Evolutionary conservation across 2,113 vertebrate genomes (phyloP).

Genomic region (Crypturellus undulatus): DNA sequence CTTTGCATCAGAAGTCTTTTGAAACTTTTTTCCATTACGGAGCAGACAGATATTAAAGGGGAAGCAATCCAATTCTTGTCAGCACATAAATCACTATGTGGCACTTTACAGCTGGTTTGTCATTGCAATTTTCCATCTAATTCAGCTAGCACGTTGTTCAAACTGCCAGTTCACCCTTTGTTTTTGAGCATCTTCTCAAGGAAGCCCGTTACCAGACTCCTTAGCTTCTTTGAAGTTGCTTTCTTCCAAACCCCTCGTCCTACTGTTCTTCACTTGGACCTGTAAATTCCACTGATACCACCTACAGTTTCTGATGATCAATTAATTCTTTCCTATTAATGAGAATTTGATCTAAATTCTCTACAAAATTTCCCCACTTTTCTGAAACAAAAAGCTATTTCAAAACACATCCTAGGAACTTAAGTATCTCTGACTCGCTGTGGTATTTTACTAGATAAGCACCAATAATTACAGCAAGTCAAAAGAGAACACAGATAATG

Average conservation of each 20-base stretch:
- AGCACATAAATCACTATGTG: not conserved
- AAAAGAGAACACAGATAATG: not conserved
- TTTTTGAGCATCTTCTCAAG: not conserved
- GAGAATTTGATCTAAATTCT: not conserved
- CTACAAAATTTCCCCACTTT: not conserved
- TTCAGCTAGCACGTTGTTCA: not conserved
- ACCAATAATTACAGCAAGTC: not conserved
- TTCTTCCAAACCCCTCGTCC: not conserved
- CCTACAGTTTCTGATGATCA: not conserved
- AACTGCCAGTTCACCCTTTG: not conserved
- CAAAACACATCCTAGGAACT: not conserved
- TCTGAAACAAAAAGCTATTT: not conserved
- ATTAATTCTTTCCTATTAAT: not conserved
- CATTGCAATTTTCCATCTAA: not conserved
- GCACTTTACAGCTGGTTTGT: fast-evolving
- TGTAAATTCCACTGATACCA: not conserved
- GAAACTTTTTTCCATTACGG: not conserved
- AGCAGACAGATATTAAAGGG: not conserved
- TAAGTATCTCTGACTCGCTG: not conserved
- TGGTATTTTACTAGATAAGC: not conserved
- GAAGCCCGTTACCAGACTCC: no score
- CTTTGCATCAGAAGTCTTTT: not conserved
- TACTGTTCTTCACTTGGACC: not conserved
- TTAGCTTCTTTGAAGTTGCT: not conserved
- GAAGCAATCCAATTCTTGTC: not conserved